Percentiles rank a stretch among this genome's conserved stretches.
phyloP scores from a whole-genome alignment of 2,797 vertebrate species.

The Glyptemys insculpta region DNA sequence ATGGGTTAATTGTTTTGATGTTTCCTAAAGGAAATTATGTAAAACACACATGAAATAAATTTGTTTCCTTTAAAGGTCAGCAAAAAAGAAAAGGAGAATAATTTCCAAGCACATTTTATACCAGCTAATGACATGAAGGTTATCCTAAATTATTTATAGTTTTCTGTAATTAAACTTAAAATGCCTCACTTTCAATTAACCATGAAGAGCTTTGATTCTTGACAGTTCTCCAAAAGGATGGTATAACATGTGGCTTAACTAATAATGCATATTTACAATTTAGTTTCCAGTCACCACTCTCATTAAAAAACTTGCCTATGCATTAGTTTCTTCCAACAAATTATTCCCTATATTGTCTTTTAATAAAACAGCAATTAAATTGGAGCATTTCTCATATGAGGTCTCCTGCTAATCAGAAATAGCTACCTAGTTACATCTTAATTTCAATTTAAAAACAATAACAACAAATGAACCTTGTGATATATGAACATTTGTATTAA shows the following conservation, averaged over 20 bases:
- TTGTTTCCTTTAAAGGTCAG: constrained; percentile 41
- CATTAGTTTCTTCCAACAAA: constrained; percentile 44
- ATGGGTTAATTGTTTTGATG: constrained; percentile 41
- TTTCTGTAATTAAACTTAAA: constrained; percentile 44
- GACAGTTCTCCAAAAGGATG: constrained; percentile 28
- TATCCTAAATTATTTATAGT: constrained; percentile 22
- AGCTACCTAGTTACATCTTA: constrained; percentile 13
- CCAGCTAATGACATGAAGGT: background rate
- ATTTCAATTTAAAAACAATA: constrained; percentile 30
- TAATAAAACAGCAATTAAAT: constrained; percentile 50
- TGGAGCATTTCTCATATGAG: constrained; percentile 50
- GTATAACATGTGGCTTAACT: background rate
- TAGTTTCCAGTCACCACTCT: constrained; percentile 24
- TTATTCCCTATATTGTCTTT: constrained; percentile 49
- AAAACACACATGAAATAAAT: constrained; percentile 22
- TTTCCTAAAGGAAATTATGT: constrained; percentile 23
- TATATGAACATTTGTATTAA: constrained; percentile 1
- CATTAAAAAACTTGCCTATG: constrained; percentile 38
- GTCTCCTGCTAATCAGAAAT: constrained; percentile 53
- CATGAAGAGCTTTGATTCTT: constrained; percentile 40
- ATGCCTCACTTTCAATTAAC: background rate
- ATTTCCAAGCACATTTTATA: constrained; percentile 12
- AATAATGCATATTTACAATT: constrained; percentile 13
- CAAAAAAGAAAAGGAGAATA: background rate
- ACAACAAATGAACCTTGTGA: background rate